These are phyloP conservation scores for Stylophora pistillata DNA, from an alignment of 64 coral and sea anemone species.

Conservation along the genomic window DNA sequence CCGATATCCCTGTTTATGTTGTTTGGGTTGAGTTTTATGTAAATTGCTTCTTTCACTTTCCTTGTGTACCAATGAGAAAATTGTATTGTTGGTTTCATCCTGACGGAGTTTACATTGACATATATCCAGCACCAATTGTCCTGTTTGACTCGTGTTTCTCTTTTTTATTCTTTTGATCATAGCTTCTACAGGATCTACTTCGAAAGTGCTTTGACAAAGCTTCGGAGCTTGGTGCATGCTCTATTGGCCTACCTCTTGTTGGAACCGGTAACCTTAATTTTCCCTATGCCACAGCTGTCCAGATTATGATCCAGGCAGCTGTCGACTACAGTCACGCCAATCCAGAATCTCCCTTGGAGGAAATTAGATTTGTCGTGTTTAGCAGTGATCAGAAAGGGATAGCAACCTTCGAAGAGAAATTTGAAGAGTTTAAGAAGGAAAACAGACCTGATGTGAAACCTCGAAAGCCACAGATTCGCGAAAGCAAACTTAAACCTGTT, in stretches of 20 bases:
- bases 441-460: not conserved
- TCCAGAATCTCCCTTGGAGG: slow-evolving; percentile 19
- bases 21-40: too few relatives aligned
- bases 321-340: slow-evolving; percentile 18
- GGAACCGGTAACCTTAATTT: slow-evolving; percentile 30
- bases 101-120: not conserved
- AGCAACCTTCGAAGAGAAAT: not conserved
- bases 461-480: not conserved
- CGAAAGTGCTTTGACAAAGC: slow-evolving; percentile 37
- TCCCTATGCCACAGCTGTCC: not conserved
- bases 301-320: slow-evolving; percentile 16
- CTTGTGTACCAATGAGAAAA: too few relatives aligned
- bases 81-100: too few relatives aligned
- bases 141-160: not conserved
- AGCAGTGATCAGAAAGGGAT: slow-evolving; percentile 9
- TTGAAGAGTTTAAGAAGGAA: slow-evolving; percentile 14
- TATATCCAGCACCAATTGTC: not conserved
- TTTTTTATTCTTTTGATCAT: not conserved
- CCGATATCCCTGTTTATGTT: too few relatives aligned
- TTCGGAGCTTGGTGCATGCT: slow-evolving; percentile 7
- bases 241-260: slow-evolving; percentile 23
- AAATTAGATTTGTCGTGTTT: slow-evolving; percentile 25
- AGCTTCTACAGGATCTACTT: slow-evolving; percentile 18
- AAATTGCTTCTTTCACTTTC: too few relatives aligned
- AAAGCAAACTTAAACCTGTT: not conserved